Base-by-base conservation (phyloP, 2,113 vertebrate genomes). In the Megaceryle torquata region DNA sequence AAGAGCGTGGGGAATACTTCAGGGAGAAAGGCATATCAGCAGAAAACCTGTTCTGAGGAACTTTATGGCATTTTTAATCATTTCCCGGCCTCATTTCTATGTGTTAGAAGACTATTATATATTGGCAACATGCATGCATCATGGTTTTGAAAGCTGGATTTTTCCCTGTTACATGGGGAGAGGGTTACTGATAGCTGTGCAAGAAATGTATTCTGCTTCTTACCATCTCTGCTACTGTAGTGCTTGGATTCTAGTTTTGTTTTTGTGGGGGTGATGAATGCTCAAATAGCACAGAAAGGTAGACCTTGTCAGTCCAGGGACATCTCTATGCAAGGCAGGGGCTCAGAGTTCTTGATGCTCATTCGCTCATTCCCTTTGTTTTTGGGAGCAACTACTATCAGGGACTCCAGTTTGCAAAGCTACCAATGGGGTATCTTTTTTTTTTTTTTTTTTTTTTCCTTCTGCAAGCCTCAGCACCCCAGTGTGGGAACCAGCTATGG, bases 31-130 rank as follows among this genome's bases (percentile, higher is more conserved):
- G 83, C 74, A 78, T 88, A 97, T 96, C 97, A 95, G 93, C 91
- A 91, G 85, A 95, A 97, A 97, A 96, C 68, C 82, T 84, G 95
- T 95, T 96, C 81, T 86, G 90, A 88, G 82, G 63, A 94, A 91
- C 76, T 95, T 96, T 97, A 96, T 94, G 79, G 88, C 85, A 96
- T 97, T 97, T 97, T 82, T 95, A 97, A 97, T 97, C 22, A 91
- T 97, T 95, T 96, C 82, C 67, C 92, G 85, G 82, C 39, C 68
- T 96, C 82, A 44, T 91, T 94, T 93, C 95, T 93, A 80, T 75
- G 71, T 22, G 67, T 74, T 85, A 80, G 81, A 75, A 86, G 76
- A 95, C 93, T 68, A 82, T 96, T 96, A 93, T 92, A 91, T 65
- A 89, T 65, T 89, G 54, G 64, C 39, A 91, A 86, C 78, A 53